Evolutionary conservation across 2,113 vertebrate species (phyloP).

Genomic region (Heliornis fulica): DNA sequence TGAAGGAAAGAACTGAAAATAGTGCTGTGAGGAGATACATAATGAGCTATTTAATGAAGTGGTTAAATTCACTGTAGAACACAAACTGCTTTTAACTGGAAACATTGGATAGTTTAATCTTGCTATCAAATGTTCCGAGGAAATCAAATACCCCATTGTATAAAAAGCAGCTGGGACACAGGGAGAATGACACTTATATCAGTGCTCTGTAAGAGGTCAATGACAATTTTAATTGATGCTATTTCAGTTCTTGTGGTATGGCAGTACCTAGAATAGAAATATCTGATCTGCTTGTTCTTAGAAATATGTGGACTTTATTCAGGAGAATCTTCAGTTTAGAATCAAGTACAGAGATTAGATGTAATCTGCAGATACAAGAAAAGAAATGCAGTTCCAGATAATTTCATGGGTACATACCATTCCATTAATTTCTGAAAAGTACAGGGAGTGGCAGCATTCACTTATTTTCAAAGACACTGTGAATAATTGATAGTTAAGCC

Average conservation of each 20-base stretch:
- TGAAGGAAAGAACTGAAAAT: neutral
- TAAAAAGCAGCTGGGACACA: constrained; percentile 54
- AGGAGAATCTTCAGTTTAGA: neutral
- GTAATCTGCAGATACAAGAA: neutral
- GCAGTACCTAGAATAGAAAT: constrained; percentile 41
- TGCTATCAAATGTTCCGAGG: constrained; percentile 26
- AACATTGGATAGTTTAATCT: constrained; percentile 8
- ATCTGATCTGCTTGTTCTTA: constrained; percentile 45
- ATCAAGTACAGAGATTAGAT: neutral
- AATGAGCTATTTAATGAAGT: constrained; percentile 1
- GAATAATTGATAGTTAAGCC: neutral
- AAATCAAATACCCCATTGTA: constrained; percentile 40
- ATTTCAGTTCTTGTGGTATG: constrained; percentile 39
- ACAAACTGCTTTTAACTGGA: constrained; percentile 35
- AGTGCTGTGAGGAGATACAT: neutral
- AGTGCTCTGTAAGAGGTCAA: constrained; percentile 41
- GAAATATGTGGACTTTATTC: constrained; percentile 25
- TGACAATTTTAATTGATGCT: constrained; percentile 64
- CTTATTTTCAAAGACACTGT: neutral
- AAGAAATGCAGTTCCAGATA: neutral
- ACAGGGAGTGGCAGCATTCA: neutral
- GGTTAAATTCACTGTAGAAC: constrained; percentile 25
- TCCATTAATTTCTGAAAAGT: neutral
- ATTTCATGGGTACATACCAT: neutral
- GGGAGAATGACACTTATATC: constrained; percentile 37